Base-by-base conservation (phyloP, 23 tunicate species). In the Trididemnum nubilum region DNA sequence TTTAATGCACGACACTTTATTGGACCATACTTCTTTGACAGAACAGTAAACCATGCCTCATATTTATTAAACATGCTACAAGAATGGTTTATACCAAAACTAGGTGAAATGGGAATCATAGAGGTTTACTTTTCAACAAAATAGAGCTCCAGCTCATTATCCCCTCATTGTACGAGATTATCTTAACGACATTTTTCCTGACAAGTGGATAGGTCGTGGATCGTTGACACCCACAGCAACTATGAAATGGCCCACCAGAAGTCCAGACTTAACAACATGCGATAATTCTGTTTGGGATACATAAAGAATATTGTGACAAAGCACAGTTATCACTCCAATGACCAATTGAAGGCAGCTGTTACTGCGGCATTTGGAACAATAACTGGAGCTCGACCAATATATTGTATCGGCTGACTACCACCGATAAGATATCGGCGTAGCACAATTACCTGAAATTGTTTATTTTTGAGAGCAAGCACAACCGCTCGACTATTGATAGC, bases 191-290 rank as follows among this genome's bases (percentile, higher is more conserved):
- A 67, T 24, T 67, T 63, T 67, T 67, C 25, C 74, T 67, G 74
- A 67, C 9, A 67, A 67, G 74, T 67, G 74, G 74, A 67, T 67
- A 67, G 74, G 74, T 67, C 74, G 74, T 67, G 74, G 74, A 30
- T 67, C 38, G 25, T 5, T 67, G 4, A 67, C 74, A 32, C 25
- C n/a, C 3, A 37, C 74, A 67, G 74, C 74, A 67, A 37, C n/a
- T 33, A 67, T 67, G 3, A 33, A 67, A 67, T 7, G 38, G 74
- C 74, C 67, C 29, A 26, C 67, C 18, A 61, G 38, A 67, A 67
- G 74, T 67, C 74, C 25, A 24, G 74, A 67, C 38, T 67, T 67
- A 15, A 67, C 74, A 67, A 67, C 74, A 31, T 31, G 74, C 25
- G 38, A 67, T 67, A 67, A 67, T 38, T 67, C 74, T 24, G 2